Percentiles rank a stretch among this genome's conserved stretches.
phyloP scores from a whole-genome alignment of 2,797 vertebrate species.

The Crenuchus spilurus region DNA sequence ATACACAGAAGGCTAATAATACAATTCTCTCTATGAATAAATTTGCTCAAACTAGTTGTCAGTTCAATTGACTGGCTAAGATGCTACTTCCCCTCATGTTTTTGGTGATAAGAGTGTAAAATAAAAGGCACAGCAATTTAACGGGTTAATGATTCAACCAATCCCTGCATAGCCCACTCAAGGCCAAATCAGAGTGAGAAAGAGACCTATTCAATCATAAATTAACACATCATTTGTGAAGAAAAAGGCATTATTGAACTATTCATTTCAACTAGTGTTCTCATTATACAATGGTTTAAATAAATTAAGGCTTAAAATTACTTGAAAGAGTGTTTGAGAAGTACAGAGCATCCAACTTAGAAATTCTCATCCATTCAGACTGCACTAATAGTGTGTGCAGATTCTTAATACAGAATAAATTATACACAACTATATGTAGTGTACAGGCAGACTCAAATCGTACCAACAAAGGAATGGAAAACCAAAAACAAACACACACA shows the following conservation, averaged over 20 bases:
- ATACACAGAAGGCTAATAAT: conserved; percentile 72
- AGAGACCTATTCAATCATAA: conserved; percentile 73
- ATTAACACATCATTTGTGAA: conserved; percentile 68
- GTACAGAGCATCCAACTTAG: conserved; percentile 35
- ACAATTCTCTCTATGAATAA: conserved; percentile 63
- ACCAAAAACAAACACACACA: conserved; percentile 9
- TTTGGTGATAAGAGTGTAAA: conserved; percentile 74
- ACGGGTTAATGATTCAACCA: conserved; percentile 65
- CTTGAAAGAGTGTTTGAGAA: conserved; percentile 23
- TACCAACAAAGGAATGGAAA: conserved; percentile 21
- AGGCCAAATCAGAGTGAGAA: conserved; percentile 58
- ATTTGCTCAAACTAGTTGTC: conserved; percentile 61
- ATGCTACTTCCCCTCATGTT: conserved; percentile 65
- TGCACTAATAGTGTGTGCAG: conserved; percentile 42
- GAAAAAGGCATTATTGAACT: conserved; percentile 54
- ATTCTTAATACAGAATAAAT: conserved; percentile 53
- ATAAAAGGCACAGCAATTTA: conserved; percentile 73
- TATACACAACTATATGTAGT: conserved; percentile 53
- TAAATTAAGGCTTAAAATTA: conserved; percentile 75
- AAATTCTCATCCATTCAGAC: conserved; percentile 43
- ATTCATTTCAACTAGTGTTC: conserved; percentile 60
- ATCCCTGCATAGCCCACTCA: conserved; percentile 61
- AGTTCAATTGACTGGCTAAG: conserved; percentile 71
- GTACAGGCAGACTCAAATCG: conserved; percentile 30
- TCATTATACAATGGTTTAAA: conserved; percentile 64